Conservation (phyloP, 2,113 vertebrate genomes). For the Lathamus discolor region DNA sequence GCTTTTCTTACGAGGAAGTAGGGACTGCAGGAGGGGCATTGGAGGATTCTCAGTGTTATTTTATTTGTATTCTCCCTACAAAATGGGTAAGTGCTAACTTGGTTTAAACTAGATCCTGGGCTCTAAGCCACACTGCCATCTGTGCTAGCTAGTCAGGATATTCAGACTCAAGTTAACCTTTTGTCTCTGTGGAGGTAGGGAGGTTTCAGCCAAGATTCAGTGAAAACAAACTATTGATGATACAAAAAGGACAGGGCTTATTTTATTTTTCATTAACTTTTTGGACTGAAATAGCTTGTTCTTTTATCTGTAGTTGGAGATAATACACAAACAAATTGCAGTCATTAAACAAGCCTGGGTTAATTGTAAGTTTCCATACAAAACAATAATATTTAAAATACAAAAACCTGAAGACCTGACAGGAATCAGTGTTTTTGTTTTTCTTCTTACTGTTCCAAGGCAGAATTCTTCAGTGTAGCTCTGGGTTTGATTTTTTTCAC, state of each 20-base stretch:
- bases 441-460: not conserved
- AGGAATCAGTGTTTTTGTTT: not conserved
- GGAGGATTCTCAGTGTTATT: not conserved
- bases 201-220: not conserved
- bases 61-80: not conserved
- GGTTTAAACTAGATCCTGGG: not conserved
- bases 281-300: not conserved
- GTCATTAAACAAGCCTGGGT: not conserved
- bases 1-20: not conserved
- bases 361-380: not conserved
- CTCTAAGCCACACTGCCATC: not conserved
- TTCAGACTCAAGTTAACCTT: not conserved
- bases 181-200: not conserved
- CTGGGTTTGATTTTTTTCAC: not conserved
- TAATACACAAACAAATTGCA: not conserved
- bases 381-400: not conserved
- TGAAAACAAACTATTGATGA: not conserved
- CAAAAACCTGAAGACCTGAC: not conserved
- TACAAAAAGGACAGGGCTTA: not conserved
- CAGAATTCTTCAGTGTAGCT: not conserved
- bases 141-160: not conserved
- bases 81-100: not conserved
- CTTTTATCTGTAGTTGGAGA: not conserved
- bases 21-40: not conserved
- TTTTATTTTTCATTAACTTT: not conserved